Conservation (phyloP, 2,113 vertebrate genomes). For the Muntiacus reevesi region DNA sequence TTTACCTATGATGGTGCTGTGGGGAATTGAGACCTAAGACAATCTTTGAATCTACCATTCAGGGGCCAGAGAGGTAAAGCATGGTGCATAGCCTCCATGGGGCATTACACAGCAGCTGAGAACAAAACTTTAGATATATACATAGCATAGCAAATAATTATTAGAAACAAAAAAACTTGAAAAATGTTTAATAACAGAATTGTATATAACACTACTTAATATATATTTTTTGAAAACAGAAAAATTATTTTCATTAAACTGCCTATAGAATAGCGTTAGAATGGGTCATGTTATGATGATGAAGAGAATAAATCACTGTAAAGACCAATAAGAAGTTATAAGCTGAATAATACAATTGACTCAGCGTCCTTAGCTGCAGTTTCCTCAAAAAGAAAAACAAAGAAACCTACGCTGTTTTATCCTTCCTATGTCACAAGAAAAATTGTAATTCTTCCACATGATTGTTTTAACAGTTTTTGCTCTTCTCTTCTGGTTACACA, state of each 20-base stretch:
- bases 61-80: not conserved
- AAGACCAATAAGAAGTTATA: not conserved
- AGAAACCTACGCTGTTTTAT: not conserved
- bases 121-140: not conserved
- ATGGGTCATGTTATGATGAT: not conserved
- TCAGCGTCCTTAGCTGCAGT: not conserved
- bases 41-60: not conserved
- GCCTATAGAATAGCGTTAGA: not conserved
- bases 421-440: not conserved
- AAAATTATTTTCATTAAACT: not conserved
- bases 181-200: not conserved
- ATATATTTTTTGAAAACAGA: not conserved
- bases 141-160: not conserved
- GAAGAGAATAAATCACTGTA: not conserved
- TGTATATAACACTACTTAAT: not conserved
- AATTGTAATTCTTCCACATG: not conserved
- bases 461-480: not conserved
- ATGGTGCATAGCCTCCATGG: not conserved
- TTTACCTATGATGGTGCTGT: not conserved
- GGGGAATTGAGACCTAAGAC: not conserved
- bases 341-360: not conserved
- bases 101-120: not conserved
- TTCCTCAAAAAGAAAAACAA: not conserved
- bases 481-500: not conserved
- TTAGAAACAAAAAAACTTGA: not conserved